Evolutionary conservation across 2,113 vertebrate genomes (phyloP), one percentile per base, ranked within the genome.

Genomic region (Hylia prasina): DNA sequence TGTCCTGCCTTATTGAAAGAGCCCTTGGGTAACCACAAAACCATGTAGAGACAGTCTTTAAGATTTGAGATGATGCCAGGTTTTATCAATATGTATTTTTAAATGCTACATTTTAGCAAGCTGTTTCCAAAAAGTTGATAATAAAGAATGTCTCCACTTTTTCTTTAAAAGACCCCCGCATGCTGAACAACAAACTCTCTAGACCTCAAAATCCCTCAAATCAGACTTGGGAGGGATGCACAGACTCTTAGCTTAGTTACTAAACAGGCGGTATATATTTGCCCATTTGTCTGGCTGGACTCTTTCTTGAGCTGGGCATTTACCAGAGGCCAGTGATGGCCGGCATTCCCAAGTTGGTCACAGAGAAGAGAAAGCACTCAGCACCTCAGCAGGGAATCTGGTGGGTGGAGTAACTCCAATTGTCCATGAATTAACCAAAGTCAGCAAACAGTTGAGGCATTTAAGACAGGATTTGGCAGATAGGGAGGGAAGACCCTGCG

Each of bases 371-470:
- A 56, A 89, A 87, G 81, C 28, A 75, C 73, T 95, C 84, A 78
- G 81, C 89, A 57, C 37, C 78, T 87, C 77, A 0, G 77, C 22
- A 82, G 73, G 87, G 18, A 48, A 91, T 70, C 61, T 84, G 30
- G 60, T 56, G 18, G 40, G 80, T 78, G 40, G 37, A 53, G 61
- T 1, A 13, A 68, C 64, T 83, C 42, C 87, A 91, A 48, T 53
- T 92, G 91, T 92, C 69, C 82, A 76, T n/a, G 25, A 70, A 96
- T 81, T 82, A 96, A 94, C 48, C 42, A 58, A 70, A 90, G 69
- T 56, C 83, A 95, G 61, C 76, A 81, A 88, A 81, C 10, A 70
- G 17, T 25, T 64, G 48, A 93, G 42, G 69, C 76, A 71, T 48
- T 75, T 48, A 75, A 95, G 33, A 78, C 21, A 48, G 21, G 2